A percentile compares a stretch with the other conserved stretches of the same genome.
phyloP scores from a whole-genome alignment of 2,888 invertebrate species.

The Icerya purchasi region DNA sequence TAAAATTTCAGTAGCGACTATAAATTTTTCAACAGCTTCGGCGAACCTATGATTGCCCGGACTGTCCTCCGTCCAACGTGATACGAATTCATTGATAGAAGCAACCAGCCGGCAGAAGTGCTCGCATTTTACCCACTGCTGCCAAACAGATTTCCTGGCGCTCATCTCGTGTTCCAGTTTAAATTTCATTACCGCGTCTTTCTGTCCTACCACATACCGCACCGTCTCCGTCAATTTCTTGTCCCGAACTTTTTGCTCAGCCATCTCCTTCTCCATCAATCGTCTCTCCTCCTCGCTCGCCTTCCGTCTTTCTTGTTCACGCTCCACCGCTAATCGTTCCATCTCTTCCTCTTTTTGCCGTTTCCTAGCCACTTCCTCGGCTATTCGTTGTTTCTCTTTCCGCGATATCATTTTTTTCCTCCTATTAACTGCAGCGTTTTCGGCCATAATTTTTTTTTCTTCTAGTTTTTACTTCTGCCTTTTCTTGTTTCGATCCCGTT shows the following conservation, averaged over 20 bases:
- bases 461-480: no score
- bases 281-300: neutral
- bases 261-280: neutral
- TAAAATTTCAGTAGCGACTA: neutral
- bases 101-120: neutral
- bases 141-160: neutral
- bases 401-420: no score
- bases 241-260: neutral
- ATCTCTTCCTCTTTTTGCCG: neutral
- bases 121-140: neutral
- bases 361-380: neutral
- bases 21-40: neutral
- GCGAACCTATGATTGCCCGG: neutral
- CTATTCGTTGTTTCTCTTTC: neutral
- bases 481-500: no score
- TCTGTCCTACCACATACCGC: neutral
- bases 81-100: neutral
- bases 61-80: neutral
- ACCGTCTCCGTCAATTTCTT: neutral
- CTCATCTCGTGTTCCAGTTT: neutral
- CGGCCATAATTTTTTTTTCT: no score
- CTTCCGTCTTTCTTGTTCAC: neutral
- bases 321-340: neutral
- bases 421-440: no score
- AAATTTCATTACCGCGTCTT: neutral